Evolutionary conservation across 2,888 invertebrate species (phyloP).

Genomic region (Andrena trimmerana): DNA sequence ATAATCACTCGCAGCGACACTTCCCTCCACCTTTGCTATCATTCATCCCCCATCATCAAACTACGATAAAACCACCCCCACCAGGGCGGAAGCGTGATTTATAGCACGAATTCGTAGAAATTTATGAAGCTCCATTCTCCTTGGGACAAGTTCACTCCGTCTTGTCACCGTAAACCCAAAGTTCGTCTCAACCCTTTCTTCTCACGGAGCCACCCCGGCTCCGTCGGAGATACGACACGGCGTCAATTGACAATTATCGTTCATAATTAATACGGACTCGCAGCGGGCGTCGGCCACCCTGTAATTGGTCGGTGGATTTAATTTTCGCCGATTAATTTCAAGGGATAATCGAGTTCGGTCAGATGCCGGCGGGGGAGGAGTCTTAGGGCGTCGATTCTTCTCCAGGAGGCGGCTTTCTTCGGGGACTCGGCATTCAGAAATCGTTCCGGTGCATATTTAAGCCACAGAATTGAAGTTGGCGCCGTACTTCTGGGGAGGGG

Average conservation of each 20-base stretch:
- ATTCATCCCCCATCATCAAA: neutral
- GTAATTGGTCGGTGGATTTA: conserved; percentile 68
- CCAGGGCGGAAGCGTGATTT: neutral
- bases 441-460: conserved; percentile 79
- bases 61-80: neutral
- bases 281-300: conserved; percentile 44
- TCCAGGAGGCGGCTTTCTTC: conserved; percentile 40
- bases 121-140: neutral
- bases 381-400: conserved; percentile 19
- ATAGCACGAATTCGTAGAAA: neutral
- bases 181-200: conserved; percentile 19
- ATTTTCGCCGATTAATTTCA: conserved; percentile 68
- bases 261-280: conserved; percentile 65
- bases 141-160: neutral
- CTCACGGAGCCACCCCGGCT: neutral
- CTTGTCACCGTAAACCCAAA: neutral
- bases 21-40: neutral
- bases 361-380: neutral
- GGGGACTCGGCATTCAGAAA: conserved; percentile 76
- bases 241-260: conserved; percentile 58
- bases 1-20: neutral
- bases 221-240: conserved; percentile 32
- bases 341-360: conserved; percentile 48
- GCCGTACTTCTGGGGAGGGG: conserved; percentile 64
- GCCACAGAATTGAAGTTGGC: conserved; percentile 44